Evolutionary conservation across 2,113 vertebrate species (phyloP).

Genomic region (Spheniscus mendiculus): DNA sequence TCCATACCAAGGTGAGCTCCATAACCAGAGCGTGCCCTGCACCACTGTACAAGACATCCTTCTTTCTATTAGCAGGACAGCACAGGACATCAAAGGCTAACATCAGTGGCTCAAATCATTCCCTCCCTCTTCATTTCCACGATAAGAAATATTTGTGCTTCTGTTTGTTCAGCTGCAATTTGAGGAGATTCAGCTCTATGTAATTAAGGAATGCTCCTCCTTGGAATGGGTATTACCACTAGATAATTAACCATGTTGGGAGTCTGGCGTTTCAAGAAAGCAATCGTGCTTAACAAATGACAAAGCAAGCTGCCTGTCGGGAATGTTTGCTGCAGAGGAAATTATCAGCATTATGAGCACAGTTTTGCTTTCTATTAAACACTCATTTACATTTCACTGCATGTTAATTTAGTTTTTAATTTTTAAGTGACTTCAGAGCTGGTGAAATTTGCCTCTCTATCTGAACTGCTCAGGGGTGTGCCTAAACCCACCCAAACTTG

Average conservation of each 20-base stretch:
- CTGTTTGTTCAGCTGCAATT: constrained; percentile 35
- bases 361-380: constrained; percentile 55
- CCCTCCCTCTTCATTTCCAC: background rate
- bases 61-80: background rate
- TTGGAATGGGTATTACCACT: background rate
- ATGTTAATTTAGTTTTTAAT: constrained; percentile 35
- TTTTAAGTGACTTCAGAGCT: background rate
- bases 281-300: constrained; percentile 32
- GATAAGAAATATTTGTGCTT: background rate
- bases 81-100: background rate
- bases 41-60: background rate
- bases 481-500: background rate
- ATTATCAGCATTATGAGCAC: background rate
- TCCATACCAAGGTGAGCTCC: background rate
- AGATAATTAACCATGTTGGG: constrained; percentile 53
- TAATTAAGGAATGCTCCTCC: constrained; percentile 55
- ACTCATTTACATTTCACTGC: constrained; percentile 45
- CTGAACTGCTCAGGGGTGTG: background rate
- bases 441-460: background rate
- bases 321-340: constrained; percentile 17
- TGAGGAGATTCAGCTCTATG: background rate
- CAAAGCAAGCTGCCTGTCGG: constrained; percentile 15
- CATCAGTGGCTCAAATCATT: background rate
- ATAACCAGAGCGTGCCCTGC: background rate
- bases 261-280: constrained; percentile 23